Base-by-base conservation (phyloP, 37 sponge, comb jelly and placozoan species). In the Halichondria panicea region DNA sequence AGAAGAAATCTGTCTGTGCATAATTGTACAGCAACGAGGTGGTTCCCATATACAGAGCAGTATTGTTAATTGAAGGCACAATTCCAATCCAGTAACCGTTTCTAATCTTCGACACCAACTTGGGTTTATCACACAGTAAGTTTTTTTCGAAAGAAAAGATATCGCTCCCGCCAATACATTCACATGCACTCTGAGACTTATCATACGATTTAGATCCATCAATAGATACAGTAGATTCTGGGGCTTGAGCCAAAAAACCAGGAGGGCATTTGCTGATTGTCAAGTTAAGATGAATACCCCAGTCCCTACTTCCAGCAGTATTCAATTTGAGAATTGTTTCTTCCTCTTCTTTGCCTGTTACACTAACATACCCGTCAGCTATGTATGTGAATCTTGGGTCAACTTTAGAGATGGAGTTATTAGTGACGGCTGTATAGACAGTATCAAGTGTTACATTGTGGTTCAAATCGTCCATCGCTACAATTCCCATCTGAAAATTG, bases 371-470 rank as follows among this genome's bases (percentile, higher is more conserved):
- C 13, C 15, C 15, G 15, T 11, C 11, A 48, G 15, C 15, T 11
- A 48, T 48, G 52, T 48, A 48, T 18, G 52, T 18, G 52, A 18
- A 48, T 48, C 52, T 15, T n/a, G n/a, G n/a, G n/a, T n/a, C n/a
- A n/a, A n/a, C n/a, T n/a, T n/a, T n/a, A n/a, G n/a, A n/a, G n/a
- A n/a, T n/a, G n/a, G n/a, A n/a, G n/a, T n/a, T n/a, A n/a, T n/a
- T n/a, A n/a, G n/a, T n/a, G n/a, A n/a, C 52, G 11, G 71, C 50
- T 6, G 30, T n/a, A 8, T 43, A 41, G 39, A 44, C 44, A 21
- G 71, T 27, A 44, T 70, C 53, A 43, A 21, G 12, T 44, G 48
- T 70, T 6, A 70, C 71, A 46, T 44, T n/a, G n/a, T 45, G 6
- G 24, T 30, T 52, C 11, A 70, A 9, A 24, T 40, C 71, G 40